Evolutionary conservation across 2,797 vertebrate species (phyloP).

Genomic region (Muraenolepis orangiensis): DNA sequence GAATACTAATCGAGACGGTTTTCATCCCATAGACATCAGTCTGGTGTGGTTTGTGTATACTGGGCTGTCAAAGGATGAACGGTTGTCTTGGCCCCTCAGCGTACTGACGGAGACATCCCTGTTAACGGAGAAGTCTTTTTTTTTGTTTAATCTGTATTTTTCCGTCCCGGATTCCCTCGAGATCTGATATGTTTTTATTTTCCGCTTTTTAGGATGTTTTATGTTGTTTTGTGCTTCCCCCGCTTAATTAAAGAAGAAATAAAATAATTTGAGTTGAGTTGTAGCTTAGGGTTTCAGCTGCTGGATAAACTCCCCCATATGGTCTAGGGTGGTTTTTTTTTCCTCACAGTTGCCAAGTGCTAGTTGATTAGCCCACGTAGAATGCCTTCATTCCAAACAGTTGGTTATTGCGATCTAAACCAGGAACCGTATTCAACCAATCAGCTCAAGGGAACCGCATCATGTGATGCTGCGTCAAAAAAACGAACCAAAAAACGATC

Average conservation of each 20-base stretch:
- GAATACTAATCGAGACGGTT: too few relatives aligned
- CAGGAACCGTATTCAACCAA: background rate
- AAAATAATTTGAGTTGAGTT: too few relatives aligned
- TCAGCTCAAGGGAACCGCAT: background rate
- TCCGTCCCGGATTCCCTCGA: background rate
- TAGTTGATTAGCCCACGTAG: background rate
- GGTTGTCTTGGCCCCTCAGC: background rate
- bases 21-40: too few relatives aligned
- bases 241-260: background rate
- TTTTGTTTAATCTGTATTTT: background rate
- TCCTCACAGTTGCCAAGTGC: too few relatives aligned
- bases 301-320: background rate
- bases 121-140: background rate
- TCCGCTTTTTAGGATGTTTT: background rate
- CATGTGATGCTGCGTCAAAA: background rate
- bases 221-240: background rate
- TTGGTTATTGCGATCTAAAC: background rate
- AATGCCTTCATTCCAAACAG: background rate
- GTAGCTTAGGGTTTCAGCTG: background rate
- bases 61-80: background rate
- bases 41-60: background rate
- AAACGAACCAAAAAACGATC: background rate
- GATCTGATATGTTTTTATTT: background rate
- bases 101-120: background rate
- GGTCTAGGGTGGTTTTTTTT: background rate